phyloP scores from a whole-genome alignment of 2,888 invertebrate genomes.

The Synanthedon myopaeformis region DNA sequence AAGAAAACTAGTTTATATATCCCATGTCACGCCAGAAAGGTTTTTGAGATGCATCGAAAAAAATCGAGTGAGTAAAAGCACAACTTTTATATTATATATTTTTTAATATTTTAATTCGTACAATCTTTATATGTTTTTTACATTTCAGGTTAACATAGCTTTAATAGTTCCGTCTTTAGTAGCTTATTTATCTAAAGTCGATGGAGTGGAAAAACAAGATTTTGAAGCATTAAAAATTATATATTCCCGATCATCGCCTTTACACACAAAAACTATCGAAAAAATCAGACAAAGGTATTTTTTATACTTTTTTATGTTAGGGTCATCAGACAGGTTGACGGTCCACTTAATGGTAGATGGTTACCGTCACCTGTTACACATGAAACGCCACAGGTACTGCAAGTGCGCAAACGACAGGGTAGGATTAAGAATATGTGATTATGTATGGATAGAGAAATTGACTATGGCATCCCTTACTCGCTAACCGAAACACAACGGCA shows the following conservation, averaged over 20 bases:
- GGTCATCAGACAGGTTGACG: no score
- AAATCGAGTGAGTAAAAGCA: slow-evolving; percentile 15
- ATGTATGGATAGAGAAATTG: no score
- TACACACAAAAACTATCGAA: slow-evolving; percentile 40
- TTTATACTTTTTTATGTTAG: no score
- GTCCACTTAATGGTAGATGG: no score
- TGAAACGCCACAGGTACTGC: no score
- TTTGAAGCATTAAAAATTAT: slow-evolving; percentile 38
- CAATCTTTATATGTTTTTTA: not conserved
- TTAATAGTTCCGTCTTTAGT: slow-evolving; percentile 35
- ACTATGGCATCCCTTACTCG: no score
- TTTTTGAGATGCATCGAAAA: slow-evolving; percentile 27
- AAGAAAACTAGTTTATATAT: slow-evolving; percentile 32
- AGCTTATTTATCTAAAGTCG: slow-evolving; percentile 27
- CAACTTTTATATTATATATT: not conserved
- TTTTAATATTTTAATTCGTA: not conserved
- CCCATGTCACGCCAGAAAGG: slow-evolving; percentile 13
- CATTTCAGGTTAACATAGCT: slow-evolving; percentile 36
- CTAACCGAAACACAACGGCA: no score
- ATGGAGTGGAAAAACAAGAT: slow-evolving; percentile 23
- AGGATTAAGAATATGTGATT: no score
- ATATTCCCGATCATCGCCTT: slow-evolving; percentile 40
- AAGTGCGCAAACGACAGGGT: no score
- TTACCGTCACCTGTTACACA: no score
- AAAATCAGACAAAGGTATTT: slow-evolving; percentile 34